Evolutionary conservation across 30 jellyfish, hydroid and myxozoan species (phyloP).

Genomic region (Turritopsis dohrnii): DNA sequence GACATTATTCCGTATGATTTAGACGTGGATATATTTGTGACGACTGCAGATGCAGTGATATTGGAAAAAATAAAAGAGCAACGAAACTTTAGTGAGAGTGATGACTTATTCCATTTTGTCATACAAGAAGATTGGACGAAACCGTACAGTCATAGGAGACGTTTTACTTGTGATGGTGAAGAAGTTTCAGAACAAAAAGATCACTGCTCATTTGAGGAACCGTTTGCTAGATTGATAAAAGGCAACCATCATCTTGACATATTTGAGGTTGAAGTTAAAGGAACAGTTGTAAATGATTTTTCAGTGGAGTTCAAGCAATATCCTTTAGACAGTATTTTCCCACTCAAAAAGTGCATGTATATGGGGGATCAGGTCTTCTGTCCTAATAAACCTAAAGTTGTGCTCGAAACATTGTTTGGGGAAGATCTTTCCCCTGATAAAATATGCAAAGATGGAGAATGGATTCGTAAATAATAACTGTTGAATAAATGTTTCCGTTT

Average conservation of each 20-base stretch:
- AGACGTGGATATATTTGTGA: slow-evolving; percentile 63
- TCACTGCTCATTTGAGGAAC: slow-evolving; percentile 91
- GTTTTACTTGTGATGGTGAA: slow-evolving; percentile 76
- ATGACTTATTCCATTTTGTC: slow-evolving; percentile 33
- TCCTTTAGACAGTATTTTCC: slow-evolving; percentile 56
- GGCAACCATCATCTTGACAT: slow-evolving; percentile 76
- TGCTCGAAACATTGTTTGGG: slow-evolving; percentile 44
- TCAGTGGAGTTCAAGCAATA: slow-evolving; percentile 75
- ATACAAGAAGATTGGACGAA: slow-evolving; percentile 56
- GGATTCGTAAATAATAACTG: slow-evolving; percentile 33
- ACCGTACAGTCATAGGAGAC: slow-evolving; percentile 59
- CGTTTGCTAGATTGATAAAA: slow-evolving; percentile 71
- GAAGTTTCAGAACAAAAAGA: slow-evolving; percentile 49
- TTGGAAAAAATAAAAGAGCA: slow-evolving; percentile 13
- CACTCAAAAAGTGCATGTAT: slow-evolving; percentile 58
- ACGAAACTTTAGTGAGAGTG: slow-evolving; percentile 51
- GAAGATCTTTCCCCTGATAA: slow-evolving; percentile 40
- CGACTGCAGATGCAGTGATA: slow-evolving; percentile 24
- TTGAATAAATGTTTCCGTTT: too few species aligned
- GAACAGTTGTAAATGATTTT: slow-evolving; percentile 53
- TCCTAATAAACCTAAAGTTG: slow-evolving; percentile 57
- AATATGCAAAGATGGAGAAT: slow-evolving; percentile 60
- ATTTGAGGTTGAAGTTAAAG: slow-evolving; percentile 49
- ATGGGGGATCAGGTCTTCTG: slow-evolving; percentile 57
- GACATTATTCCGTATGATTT: slow-evolving; percentile 63